Evolutionary conservation across 1,140 invertebrate genomes (phyloP).

Genomic region (Polypedilum vanderplanki): DNA sequence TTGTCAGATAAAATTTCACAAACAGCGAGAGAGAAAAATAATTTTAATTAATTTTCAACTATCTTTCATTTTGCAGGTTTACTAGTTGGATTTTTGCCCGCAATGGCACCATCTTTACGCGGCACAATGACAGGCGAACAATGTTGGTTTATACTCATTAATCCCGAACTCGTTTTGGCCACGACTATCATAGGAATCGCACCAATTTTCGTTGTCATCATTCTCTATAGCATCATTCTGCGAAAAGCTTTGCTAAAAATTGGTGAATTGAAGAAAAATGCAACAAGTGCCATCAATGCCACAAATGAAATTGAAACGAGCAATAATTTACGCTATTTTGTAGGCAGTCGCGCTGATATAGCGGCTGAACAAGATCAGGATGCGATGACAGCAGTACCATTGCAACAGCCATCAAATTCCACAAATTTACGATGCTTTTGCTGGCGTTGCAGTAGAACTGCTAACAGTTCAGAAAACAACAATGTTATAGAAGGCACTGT

Average conservation of each 20-base stretch:
- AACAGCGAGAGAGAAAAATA: neutral
- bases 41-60: conserved; percentile 7
- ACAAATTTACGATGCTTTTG: neutral
- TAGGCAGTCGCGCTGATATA: conserved; percentile 32
- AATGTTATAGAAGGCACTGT: neutral
- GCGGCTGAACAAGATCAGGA: neutral
- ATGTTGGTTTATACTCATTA: conserved; percentile 49
- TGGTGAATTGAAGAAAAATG: conserved; percentile 30
- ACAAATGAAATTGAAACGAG: conserved; percentile 30
- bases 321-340: conserved; percentile 36
- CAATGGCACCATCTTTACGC: conserved; percentile 34
- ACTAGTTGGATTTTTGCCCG: conserved; percentile 49
- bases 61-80: conserved; percentile 43
- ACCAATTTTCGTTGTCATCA: conserved; percentile 47
- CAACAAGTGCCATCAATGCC: conserved; percentile 23
- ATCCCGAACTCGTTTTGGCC: conserved; percentile 46
- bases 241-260: conserved; percentile 47
- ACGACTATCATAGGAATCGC: conserved; percentile 48
- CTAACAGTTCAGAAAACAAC: neutral
- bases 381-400: conserved; percentile 13
- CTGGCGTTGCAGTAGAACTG: neutral
- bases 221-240: conserved; percentile 51
- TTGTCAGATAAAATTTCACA: no score
- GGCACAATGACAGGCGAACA: conserved; percentile 44
- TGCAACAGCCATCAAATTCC: neutral